phyloP scores from a whole-genome alignment of 92 coral and sea anemone species.

The Epizoanthus ramosus region DNA sequence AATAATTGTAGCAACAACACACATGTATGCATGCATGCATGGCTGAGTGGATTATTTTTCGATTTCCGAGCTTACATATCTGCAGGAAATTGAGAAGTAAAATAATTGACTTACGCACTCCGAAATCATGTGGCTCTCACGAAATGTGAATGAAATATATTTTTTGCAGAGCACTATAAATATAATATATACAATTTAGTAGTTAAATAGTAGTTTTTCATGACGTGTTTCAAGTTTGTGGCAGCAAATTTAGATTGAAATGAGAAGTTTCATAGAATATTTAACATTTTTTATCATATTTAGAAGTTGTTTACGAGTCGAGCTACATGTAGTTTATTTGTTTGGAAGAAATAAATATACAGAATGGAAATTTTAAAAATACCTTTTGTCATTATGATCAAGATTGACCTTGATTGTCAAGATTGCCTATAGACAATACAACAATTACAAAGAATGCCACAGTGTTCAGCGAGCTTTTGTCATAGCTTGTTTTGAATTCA shows the following conservation, averaged over 20 bases:
- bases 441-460: background rate
- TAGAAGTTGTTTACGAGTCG: background rate
- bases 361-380: background rate
- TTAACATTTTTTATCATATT: too few species aligned
- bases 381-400: too few species aligned
- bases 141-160: background rate
- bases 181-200: too few species aligned
- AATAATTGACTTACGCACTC: background rate
- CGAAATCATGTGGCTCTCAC: background rate
- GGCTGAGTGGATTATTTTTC: background rate
- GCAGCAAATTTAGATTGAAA: too few species aligned
- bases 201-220: background rate
- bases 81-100: constrained; percentile 26
- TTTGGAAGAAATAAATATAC: background rate
- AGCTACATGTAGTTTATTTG: background rate
- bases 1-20: background rate
- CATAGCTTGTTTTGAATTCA: background rate
- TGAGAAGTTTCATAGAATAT: too few species aligned
- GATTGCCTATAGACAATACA: too few species aligned
- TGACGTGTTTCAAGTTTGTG: too few species aligned
- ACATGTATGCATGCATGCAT: background rate
- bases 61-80: background rate
- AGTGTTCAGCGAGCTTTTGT: too few species aligned
- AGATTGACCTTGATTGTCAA: too few species aligned
- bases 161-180: too few species aligned